Percentiles rank a stretch among this genome's conserved stretches.
Evolutionary conservation across 92 coral and sea anemone species (phyloP).

Genomic region (Porites lobata): DNA sequence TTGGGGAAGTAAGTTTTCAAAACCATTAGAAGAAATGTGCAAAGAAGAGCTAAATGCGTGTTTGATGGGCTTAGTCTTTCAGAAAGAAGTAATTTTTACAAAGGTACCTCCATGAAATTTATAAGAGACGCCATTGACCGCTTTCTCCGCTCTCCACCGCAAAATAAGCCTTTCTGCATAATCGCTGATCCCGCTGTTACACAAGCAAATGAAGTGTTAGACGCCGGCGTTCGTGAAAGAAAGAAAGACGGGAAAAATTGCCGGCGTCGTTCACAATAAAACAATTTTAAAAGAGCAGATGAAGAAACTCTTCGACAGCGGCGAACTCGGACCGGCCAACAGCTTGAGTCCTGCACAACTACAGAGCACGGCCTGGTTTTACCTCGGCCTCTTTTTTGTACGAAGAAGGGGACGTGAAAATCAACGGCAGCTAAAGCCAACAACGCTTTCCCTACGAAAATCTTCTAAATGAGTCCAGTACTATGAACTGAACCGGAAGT

Average conservation of each 20-base stretch:
- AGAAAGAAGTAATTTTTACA: conserved; percentile 5
- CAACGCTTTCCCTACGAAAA: conserved; percentile 16
- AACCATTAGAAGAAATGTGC: conserved; percentile 4
- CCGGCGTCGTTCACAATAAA: conserved; percentile 37
- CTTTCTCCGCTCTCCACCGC: not conserved
- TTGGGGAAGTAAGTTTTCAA: not conserved
- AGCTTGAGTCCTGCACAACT: not conserved
- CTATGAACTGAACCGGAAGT: conserved; percentile 11
- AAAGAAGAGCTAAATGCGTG: not conserved
- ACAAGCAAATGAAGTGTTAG: conserved; percentile 20
- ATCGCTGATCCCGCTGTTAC: conserved; percentile 20
- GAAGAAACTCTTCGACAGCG: conserved; percentile 18
- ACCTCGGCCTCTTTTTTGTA: conserved; percentile 35
- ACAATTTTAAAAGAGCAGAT: conserved; percentile 34
- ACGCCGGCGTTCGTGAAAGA: conserved; percentile 11
- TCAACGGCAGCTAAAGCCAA: conserved; percentile 41
- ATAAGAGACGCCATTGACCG: not conserved
- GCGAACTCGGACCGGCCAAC: conserved; percentile 9
- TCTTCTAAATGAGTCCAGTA: not conserved
- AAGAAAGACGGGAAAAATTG: conserved; percentile 28
- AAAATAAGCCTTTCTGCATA: conserved; percentile 23
- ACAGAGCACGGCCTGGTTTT: conserved; percentile 2
- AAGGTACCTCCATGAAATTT: not conserved
- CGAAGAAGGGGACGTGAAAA: conserved; percentile 59
- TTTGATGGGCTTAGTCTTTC: not conserved